These are phyloP conservation scores for Operophtera brumata DNA, from an alignment of 2,888 invertebrate genomes.

Conservation along the genomic window DNA sequence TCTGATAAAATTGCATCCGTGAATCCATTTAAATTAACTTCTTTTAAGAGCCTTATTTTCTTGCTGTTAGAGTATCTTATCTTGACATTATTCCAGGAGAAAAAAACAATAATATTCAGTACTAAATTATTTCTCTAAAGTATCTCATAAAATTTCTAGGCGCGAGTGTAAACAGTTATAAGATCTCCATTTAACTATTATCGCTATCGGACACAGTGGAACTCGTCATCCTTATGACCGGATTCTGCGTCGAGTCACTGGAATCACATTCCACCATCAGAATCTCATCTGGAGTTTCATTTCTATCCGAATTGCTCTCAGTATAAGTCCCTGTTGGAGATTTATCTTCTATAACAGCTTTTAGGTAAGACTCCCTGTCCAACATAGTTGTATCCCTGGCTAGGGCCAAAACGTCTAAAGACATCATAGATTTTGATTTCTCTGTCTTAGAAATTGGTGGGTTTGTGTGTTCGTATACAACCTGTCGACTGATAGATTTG, in stretches of 20 bases:
- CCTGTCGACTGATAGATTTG: constrained; percentile 67
- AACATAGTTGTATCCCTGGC: constrained; percentile 66
- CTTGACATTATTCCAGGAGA: too few species aligned
- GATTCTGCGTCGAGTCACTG: constrained; percentile 72
- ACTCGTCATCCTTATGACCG: constrained; percentile 74
- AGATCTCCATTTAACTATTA: constrained; percentile 52
- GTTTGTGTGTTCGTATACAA: constrained; percentile 57
- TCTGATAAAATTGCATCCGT: too few species aligned
- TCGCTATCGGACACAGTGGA: constrained; percentile 73
- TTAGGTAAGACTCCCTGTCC: constrained; percentile 71
- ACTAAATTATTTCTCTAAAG: too few species aligned
- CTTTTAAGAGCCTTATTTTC: too few species aligned
- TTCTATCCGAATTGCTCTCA: constrained; percentile 72
- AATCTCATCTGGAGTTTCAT: constrained; percentile 73
- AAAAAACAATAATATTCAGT: too few species aligned
- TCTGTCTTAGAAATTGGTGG: constrained; percentile 63
- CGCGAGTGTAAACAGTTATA: not conserved
- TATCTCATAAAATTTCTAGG: too few species aligned
- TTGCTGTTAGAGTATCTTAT: too few species aligned
- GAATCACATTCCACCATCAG: constrained; percentile 76
- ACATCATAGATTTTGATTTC: constrained; percentile 76
- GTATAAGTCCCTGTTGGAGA: constrained; percentile 73
- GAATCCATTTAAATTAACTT: too few species aligned
- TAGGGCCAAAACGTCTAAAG: constrained; percentile 67
- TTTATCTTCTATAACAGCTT: constrained; percentile 75